These are phyloP conservation scores for Clistopyga incitator DNA, from an alignment of 2,888 invertebrate species.

Conservation along the genomic window DNA sequence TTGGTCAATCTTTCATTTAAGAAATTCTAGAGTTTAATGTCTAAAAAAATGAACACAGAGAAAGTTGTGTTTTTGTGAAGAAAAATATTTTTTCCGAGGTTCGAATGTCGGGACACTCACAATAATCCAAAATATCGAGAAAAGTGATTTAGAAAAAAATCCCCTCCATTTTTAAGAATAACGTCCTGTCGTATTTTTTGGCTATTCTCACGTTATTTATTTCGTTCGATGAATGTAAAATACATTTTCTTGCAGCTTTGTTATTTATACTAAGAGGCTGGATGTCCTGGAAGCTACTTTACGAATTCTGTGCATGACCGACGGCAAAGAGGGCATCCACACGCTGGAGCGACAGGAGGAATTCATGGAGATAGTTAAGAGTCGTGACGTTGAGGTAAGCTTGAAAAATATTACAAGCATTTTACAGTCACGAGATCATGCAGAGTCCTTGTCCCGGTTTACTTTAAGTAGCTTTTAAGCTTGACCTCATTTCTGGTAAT, in stretches of 20 bases:
- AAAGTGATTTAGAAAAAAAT: no score
- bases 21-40: no score
- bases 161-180: not conserved
- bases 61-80: no score
- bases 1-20: no score
- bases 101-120: no score
- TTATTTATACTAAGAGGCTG: slow-evolving; percentile 97
- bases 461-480: slow-evolving; percentile 45
- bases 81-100: no score
- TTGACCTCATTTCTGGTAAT: slow-evolving; percentile 50
- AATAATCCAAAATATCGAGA: no score
- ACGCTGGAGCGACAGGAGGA: slow-evolving; percentile 97
- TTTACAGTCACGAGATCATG: slow-evolving; percentile 3
- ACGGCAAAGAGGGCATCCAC: slow-evolving; percentile 97
- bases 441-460: slow-evolving; percentile 1
- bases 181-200: not conserved
- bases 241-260: slow-evolving; percentile 87
- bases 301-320: slow-evolving; percentile 99
- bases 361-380: slow-evolving; percentile 98
- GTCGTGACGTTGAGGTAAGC: slow-evolving; percentile 94
- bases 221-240: slow-evolving; percentile 18
- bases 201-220: not conserved
- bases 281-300: slow-evolving; percentile 94
- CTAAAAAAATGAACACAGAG: no score
- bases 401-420: not conserved